Evolutionary conservation across 1,140 invertebrate genomes (phyloP), one percentile per base, ranked within the genome.

Genomic region (Orchestia grillus): DNA sequence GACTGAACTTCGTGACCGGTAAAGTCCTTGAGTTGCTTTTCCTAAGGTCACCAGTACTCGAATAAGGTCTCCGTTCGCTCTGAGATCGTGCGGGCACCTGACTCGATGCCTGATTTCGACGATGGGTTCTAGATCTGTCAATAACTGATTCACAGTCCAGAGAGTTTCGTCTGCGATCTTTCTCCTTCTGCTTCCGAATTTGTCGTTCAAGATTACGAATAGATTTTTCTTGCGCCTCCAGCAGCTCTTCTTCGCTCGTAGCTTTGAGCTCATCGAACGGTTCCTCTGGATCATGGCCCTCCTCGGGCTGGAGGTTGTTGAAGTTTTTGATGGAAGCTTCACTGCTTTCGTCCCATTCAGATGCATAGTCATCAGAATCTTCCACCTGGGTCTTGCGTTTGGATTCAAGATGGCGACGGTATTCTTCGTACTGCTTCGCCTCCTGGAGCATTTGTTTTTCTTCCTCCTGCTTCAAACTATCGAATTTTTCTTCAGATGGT

Each of bases 291-390:
- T 96, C 96, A 23, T 88, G 77, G 40, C 41, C 87, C 0, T 96
- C 95, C 15, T 96, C 96, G 19, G 6, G 47, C 47, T 53, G 47
- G 47, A 53, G 19, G n/a, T 91, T 87, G 8, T 77, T 4, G 44
- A 16, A 40, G 40, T n/a, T 40, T 94, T 47, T 44, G 44, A 44
- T 94, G 44, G 92, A 94, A 45, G 92, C 92, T 44, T 94, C 92
- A 44, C 92, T 94, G 40, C 92, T 94, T 40, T 94, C 62, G 87
- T 97, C 96, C 96, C 96, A 96, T 94, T 97, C 96, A 28, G 96
- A 97, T 41, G 96, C 96, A 92, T 97, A 97, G 44, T 97, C 96
- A 62, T 97, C 96, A 40, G 96, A 97, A 95, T 97, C 96, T 43
- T 97, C 96, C 4, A 96, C 43, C 28, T 97, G 96, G 6, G 91